Evolutionary conservation across 1,140 invertebrate genomes (phyloP), one percentile per base, ranked within the genome.

Genomic region (Colletes latitarsis): DNA sequence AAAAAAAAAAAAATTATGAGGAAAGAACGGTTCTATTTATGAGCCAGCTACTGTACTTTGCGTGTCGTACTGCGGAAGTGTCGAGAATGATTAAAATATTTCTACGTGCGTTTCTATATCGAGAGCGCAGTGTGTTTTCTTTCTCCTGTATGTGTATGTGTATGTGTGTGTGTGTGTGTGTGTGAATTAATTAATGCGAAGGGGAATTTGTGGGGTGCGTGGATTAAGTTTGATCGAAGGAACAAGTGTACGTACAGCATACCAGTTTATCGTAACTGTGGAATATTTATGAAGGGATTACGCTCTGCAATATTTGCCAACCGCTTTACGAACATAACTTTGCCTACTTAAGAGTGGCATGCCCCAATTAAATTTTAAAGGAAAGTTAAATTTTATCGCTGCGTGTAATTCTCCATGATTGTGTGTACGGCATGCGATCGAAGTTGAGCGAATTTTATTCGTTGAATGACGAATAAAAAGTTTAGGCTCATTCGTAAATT

Each of bases 261-360:
- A 21, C n/a, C 30, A 6, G 62, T 72, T 72, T 72, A 60, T 60
- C 70, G 41, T 21, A 14, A n/a, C 8, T 52, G 21, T 10, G 9
- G 58, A 63, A 73, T 73, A 63, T 73, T 73, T 73, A 73, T 73
- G 71, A 73, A 62, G 15, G 19, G 15, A 62, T 73, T 52, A 21
- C 17, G 14, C 71, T 0, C 41, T 15, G 43, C 58, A 73, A 73
- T 39, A 39, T 62, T 73, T 73, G 10, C 58, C n/a, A 43, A 19
- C 17, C 21, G 43, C 9, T 46, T 46, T 46, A 46, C 43, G 10
- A 62, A 62, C 21, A 17, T 39, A 63, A 73, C 49, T 49, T 53
- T 5, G 52, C 17, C 52, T 41, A 70, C 68, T 57, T 57, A 17
- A 17, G 2, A 5, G 17, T 10, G 55, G 49, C 39, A 6, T 39